A percentile compares a stretch with the other conserved stretches of the same genome.
phyloP scores from a whole-genome alignment of 2,888 invertebrate species.

The Fragum whitleyi region DNA sequence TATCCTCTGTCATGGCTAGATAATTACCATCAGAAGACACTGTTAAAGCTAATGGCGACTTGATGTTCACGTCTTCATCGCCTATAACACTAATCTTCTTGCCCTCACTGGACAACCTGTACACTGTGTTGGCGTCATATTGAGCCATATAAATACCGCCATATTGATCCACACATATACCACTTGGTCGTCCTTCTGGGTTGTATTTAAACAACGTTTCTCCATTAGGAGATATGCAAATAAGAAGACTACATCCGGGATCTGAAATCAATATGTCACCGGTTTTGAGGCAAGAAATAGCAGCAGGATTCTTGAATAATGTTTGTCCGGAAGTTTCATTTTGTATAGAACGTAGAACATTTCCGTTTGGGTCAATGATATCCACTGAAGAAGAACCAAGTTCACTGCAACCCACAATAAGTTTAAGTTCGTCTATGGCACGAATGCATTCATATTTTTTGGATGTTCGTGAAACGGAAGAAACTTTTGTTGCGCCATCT shows the following conservation, averaged over 20 bases:
- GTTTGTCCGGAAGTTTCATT: constrained; percentile 40
- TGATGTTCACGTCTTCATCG: constrained; percentile 48
- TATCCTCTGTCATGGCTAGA: constrained; percentile 66
- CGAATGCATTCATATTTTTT: constrained; percentile 68
- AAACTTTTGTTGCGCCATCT: constrained; percentile 51
- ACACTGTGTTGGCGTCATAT: constrained; percentile 63
- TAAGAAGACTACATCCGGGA: constrained; percentile 58
- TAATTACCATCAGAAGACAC: constrained; percentile 41
- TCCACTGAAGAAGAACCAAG: constrained; percentile 62
- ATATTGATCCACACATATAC: constrained; percentile 55
- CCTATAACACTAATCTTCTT: constrained; percentile 47
- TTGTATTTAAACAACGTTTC: constrained; percentile 58
- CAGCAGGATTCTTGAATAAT: constrained; percentile 65
- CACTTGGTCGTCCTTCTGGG: constrained; percentile 64
- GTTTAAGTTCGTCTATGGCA: constrained; percentile 58
- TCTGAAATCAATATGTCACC: constrained; percentile 66
- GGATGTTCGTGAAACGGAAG: constrained; percentile 56
- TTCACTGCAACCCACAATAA: constrained; percentile 68
- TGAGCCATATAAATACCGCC: constrained; percentile 62
- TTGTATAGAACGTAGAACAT: constrained; percentile 57
- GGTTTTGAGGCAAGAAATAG: constrained; percentile 57
- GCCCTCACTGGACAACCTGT: constrained; percentile 45
- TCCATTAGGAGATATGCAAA: constrained; percentile 59
- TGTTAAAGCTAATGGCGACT: constrained; percentile 64
- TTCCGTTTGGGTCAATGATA: constrained; percentile 62